phyloP scores from a whole-genome alignment of 2,797 vertebrate species.

The Parauchenoglanis ngamensis region DNA sequence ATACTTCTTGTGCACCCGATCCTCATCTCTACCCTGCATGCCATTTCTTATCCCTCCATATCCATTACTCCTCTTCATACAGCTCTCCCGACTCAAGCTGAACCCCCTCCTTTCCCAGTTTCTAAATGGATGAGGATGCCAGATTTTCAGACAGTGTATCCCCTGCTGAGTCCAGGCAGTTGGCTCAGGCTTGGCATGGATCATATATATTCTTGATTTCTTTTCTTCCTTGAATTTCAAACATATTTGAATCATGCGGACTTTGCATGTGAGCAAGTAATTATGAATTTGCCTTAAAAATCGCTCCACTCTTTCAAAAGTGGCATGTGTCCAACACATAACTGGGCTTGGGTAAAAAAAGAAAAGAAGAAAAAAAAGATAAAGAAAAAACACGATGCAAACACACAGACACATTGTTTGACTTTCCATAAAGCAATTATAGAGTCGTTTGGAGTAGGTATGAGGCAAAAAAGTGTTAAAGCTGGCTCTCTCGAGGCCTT shows the following conservation, averaged over 20 bases:
- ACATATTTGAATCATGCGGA: constrained; percentile 23
- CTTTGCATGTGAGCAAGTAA: constrained; percentile 61
- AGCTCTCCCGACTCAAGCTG: background rate
- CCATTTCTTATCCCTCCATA: background rate
- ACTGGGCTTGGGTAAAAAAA: constrained; percentile 27
- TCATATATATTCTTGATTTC: constrained; percentile 21
- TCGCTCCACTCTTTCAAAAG: constrained; percentile 55
- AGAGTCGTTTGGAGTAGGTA: constrained; percentile 25
- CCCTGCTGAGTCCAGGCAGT: background rate
- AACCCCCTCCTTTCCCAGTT: background rate
- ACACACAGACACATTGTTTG: constrained; percentile 58
- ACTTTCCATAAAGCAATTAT: constrained; percentile 57
- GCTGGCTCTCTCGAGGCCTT: constrained; percentile 3
- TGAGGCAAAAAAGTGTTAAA: constrained; percentile 45
- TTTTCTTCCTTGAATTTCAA: constrained; percentile 31
- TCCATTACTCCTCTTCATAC: background rate
- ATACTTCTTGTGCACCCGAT: background rate
- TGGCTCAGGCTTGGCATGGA: constrained; percentile 16
- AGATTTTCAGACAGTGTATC: constrained; percentile 3
- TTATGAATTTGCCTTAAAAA: constrained; percentile 61
- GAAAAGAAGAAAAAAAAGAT: constrained; percentile 20
- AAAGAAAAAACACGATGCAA: constrained; percentile 52
- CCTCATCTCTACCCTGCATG: background rate
- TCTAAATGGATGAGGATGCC: constrained; percentile 5
- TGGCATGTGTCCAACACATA: constrained; percentile 57